A percentile compares a stretch with the other conserved stretches of the same genome.
Conservation (phyloP, 30 jellyfish, hydroid and myxozoan genomes). For the Aurelia sp. region DNA sequence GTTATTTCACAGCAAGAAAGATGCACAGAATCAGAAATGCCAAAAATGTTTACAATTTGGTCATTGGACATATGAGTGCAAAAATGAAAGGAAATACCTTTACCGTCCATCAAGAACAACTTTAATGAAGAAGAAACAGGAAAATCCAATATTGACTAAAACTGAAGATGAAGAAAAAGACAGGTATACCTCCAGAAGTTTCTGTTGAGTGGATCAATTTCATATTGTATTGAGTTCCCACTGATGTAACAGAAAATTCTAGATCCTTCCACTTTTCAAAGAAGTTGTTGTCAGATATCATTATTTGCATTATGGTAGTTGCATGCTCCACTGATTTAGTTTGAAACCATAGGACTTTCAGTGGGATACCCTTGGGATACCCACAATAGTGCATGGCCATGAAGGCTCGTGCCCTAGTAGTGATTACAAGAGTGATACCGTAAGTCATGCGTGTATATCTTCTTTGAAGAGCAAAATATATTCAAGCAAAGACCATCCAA, state of each 20-base stretch:
- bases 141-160: conserved; percentile 20
- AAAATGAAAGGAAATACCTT: conserved; percentile 78
- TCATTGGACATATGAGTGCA: conserved; percentile 99
- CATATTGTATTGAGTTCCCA: neutral
- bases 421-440: too few species aligned
- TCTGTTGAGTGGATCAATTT: neutral
- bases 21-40: conserved; percentile 87
- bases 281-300: too few species aligned
- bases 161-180: neutral
- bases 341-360: too few species aligned
- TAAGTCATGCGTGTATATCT: too few species aligned
- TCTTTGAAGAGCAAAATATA: too few species aligned
- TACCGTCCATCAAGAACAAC: conserved; percentile 92
- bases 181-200: conserved; percentile 12
- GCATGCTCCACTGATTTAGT: too few species aligned
- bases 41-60: conserved; percentile 94
- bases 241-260: neutral
- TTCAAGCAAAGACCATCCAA: too few species aligned
- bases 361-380: too few species aligned
- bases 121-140: conserved; percentile 51
- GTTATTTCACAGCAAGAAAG: conserved; percentile 62
- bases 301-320: too few species aligned
- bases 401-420: too few species aligned
- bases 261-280: too few species aligned
- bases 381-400: too few species aligned